These are phyloP conservation scores for Sphaeramia orbicularis DNA, from an alignment of 2,797 vertebrate genomes.

Conservation along the genomic window DNA sequence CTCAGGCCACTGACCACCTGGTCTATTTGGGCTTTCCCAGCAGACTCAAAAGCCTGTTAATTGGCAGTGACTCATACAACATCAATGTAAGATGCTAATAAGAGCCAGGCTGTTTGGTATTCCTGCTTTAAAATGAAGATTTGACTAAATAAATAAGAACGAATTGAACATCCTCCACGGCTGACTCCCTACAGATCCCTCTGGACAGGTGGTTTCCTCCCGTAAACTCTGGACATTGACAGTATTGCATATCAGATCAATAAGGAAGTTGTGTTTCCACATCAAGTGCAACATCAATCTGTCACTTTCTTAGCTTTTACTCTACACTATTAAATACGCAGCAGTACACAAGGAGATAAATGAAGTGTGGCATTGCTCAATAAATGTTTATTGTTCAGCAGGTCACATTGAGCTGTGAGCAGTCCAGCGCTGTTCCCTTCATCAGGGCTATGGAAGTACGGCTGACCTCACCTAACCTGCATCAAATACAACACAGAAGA, in stretches of 20 bases:
- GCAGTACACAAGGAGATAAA: conserved; percentile 42
- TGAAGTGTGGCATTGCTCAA: conserved; percentile 46
- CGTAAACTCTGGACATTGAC: conserved; percentile 10
- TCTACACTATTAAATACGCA: conserved; percentile 25
- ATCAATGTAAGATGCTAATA: conserved; percentile 15
- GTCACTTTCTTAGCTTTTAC: conserved; percentile 32
- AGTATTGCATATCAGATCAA: conserved; percentile 14
- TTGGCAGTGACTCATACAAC: conserved; percentile 2
- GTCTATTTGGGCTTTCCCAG: conserved; percentile 11
- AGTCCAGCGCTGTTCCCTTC: conserved; percentile 7
- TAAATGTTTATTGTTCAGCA: conserved; percentile 57
- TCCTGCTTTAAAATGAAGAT: conserved; percentile 9
- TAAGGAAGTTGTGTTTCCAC: background rate
- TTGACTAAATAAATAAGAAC: conserved; percentile 33
- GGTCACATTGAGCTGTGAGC: conserved; percentile 48
- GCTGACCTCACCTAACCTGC: conserved; percentile 42
- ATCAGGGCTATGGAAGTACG: conserved; percentile 19
- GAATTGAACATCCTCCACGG: conserved; percentile 18
- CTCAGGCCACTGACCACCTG: conserved; percentile 18
- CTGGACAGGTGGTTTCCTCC: conserved; percentile 3
- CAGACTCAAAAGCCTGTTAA: background rate
- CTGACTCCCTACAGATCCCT: conserved; percentile 8
- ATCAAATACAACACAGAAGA: conserved; percentile 27
- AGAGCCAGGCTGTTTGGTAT: conserved; percentile 18
- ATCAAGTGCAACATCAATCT: conserved; percentile 37